These are phyloP conservation scores for Discoglossus pictus DNA, from an alignment of 2,797 vertebrate species.

Conservation along the genomic window DNA sequence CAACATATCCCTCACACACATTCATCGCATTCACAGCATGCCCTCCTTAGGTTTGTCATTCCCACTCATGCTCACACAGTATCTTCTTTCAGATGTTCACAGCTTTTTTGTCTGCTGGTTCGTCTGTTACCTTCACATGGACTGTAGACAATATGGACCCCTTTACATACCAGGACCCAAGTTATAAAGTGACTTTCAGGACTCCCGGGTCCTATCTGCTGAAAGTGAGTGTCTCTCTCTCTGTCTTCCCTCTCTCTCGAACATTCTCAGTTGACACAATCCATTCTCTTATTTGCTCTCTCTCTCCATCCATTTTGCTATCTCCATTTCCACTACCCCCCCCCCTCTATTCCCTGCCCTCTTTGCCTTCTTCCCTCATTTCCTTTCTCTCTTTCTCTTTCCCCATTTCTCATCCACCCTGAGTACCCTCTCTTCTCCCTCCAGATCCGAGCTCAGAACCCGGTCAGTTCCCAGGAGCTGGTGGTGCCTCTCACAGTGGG, in stretches of 20 bases:
- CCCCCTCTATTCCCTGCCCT: background rate
- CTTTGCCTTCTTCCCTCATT: background rate
- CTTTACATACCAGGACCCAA: constrained; percentile 66
- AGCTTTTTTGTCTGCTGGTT: constrained; percentile 67
- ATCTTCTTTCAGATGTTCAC: constrained; percentile 63
- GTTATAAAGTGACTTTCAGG: constrained; percentile 70
- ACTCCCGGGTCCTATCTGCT: constrained; percentile 68
- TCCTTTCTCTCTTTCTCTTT: background rate
- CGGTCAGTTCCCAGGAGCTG: constrained; percentile 71
- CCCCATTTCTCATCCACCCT: background rate
- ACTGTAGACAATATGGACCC: constrained; percentile 65
- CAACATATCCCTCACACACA: background rate
- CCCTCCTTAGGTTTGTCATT: too few species aligned
- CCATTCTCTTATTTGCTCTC: background rate
- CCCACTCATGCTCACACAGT: background rate
- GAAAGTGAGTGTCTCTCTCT: constrained; percentile 57
- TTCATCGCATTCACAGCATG: background rate
- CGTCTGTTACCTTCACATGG: constrained; percentile 73
- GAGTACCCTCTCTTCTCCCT: background rate
- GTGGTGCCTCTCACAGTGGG: constrained; percentile 66
- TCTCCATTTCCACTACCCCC: background rate
- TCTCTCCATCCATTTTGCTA: background rate
- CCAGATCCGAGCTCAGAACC: constrained; percentile 75
- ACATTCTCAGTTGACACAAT: background rate
- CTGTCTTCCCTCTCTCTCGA: too few species aligned